Evolutionary conservation across 2,797 vertebrate species (phyloP).

Genomic region (Sebastes kiyomatsui): DNA sequence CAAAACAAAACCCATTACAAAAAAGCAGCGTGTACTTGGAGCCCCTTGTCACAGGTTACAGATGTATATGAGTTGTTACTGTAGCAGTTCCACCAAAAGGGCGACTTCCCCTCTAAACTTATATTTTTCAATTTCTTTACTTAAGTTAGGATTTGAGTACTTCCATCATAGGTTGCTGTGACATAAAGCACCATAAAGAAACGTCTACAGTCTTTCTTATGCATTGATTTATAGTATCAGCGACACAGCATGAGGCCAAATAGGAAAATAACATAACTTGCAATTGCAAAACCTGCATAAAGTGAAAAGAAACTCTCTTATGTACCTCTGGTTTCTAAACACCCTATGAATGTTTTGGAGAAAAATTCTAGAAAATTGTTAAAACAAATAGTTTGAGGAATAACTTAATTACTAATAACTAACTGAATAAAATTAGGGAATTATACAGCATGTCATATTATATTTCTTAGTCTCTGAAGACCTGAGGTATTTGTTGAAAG

Average conservation of each 20-base stretch:
- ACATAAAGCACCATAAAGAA: not conserved
- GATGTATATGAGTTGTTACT: not conserved
- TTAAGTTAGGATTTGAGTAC: not conserved
- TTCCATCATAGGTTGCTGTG: not conserved
- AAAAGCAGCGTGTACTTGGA: not conserved
- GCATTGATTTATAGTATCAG: not conserved
- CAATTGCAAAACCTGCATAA: not conserved
- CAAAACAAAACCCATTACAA: not conserved
- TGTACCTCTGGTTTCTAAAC: not conserved
- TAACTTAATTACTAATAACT: not conserved
- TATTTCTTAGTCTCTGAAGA: not conserved
- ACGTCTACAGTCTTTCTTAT: not conserved
- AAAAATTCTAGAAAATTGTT: not conserved
- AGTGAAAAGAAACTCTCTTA: not conserved
- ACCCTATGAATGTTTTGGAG: not conserved
- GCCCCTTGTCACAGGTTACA: not conserved
- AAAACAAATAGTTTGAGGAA: not conserved
- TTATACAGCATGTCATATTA: not conserved
- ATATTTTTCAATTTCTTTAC: not conserved
- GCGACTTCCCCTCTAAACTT: not conserved
- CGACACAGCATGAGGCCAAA: not conserved
- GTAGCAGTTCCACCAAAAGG: not conserved
- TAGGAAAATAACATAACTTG: not conserved
- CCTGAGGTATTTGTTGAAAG: not conserved
- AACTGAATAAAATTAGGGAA: constrained; percentile 1